Conservation (phyloP, 2,888 invertebrate genomes). For the Pemphredon lugubris region DNA sequence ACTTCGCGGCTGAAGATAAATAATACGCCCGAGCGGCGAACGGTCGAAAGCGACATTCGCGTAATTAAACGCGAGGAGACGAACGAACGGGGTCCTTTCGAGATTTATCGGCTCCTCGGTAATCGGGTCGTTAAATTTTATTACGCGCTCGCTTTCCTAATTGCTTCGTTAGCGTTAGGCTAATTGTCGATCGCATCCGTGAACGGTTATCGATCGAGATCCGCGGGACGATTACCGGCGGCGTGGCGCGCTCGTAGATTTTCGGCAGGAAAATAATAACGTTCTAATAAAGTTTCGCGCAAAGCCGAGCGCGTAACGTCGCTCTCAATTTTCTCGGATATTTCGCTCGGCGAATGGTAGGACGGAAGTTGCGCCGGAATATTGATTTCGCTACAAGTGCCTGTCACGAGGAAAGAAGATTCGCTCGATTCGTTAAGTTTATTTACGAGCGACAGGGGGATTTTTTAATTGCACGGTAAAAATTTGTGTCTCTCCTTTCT, state of each 20-base stretch:
- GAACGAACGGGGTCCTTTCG: constrained; percentile 7
- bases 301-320: constrained; percentile 35
- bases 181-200: constrained; percentile 61
- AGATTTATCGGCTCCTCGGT: constrained; percentile 4
- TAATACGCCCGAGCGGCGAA: background rate
- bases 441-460: no score
- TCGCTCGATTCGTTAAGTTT: constrained; percentile 11
- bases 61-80: constrained; percentile 11
- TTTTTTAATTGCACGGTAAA: no score
- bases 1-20: no score
- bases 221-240: no score
- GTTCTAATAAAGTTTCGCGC: constrained; percentile 39
- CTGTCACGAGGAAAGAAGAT: constrained; percentile 22
- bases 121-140: constrained; percentile 38
- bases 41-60: background rate
- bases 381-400: constrained; percentile 48
- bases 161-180: constrained; percentile 58
- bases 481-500: no score
- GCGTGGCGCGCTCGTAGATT: constrained; percentile 16
- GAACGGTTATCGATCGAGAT: constrained; percentile 52
- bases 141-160: constrained; percentile 30
- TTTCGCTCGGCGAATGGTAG: constrained; percentile 19
- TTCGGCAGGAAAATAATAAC: constrained; percentile 27
- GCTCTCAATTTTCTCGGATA: constrained; percentile 40
- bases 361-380: constrained; percentile 51